Percentiles rank a stretch among this genome's conserved stretches.
Conservation (phyloP, 1,140 invertebrate species). For the Latrodectus geometricus region DNA sequence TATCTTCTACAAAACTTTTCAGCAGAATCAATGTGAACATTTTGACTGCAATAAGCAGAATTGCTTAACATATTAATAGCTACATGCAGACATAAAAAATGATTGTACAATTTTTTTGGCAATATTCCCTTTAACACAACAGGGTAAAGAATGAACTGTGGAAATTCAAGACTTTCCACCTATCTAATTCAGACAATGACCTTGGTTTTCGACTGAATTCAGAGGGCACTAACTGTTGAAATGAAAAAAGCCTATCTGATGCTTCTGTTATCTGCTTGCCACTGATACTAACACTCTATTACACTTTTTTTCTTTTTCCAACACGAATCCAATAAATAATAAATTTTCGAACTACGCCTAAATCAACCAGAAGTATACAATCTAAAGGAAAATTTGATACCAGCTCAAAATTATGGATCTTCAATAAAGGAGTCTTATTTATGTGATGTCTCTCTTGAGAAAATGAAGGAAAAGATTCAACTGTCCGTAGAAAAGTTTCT, state of each 20-base stretch:
- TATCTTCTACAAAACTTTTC: no score
- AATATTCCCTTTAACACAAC: slow-evolving; percentile 2
- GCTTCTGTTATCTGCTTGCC: not conserved
- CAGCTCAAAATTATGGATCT: no score
- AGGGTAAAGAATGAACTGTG: slow-evolving; percentile 16
- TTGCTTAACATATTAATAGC: not conserved
- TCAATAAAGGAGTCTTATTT: no score
- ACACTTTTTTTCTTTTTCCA: not conserved
- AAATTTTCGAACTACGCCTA: slow-evolving; percentile 6
- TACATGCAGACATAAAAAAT: not conserved
- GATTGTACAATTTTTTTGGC: not conserved
- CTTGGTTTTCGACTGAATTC: slow-evolving; percentile 2
- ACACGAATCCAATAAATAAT: not conserved
- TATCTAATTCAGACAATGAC: not conserved
- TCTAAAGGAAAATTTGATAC: slow-evolving; percentile 6
- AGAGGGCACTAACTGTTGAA: not conserved
- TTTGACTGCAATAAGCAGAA: no score
- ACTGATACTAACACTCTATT: not conserved
- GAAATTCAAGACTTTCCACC: slow-evolving; percentile 33
- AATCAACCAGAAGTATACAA: not conserved
- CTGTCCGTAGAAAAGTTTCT: no score
- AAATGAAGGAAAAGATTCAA: no score
- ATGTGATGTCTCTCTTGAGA: no score
- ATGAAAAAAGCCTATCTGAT: not conserved
- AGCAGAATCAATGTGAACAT: no score